Evolutionary conservation across 2,888 invertebrate genomes (phyloP).

Genomic region (Caenorhabditis sulstoni): DNA sequence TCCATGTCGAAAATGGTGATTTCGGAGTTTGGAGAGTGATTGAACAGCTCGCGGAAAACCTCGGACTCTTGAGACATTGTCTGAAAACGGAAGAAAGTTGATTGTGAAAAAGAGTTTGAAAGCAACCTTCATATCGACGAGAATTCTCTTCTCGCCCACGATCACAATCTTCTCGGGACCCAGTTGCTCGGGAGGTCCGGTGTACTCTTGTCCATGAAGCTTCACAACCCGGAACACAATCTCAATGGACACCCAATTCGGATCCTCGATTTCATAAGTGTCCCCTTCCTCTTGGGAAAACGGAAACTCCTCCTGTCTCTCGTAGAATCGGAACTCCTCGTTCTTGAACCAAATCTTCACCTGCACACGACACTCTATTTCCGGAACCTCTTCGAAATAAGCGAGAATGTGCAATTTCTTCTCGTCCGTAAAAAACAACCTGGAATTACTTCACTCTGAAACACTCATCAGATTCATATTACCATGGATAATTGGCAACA

Average conservation of each 20-base stretch:
- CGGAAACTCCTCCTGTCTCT: conserved; percentile 14
- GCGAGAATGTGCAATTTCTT: conserved; percentile 12
- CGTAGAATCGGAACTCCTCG: conserved; percentile 6
- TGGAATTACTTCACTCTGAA: too few species aligned
- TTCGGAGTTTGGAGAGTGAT: not conserved
- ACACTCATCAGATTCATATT: too few species aligned
- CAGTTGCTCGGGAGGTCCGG: conserved; percentile 5
- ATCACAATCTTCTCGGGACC: conserved; percentile 9
- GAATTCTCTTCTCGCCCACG: conserved; percentile 9
- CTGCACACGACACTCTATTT: conserved; percentile 22
- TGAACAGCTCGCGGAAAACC: conserved; percentile 2
- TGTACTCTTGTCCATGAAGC: conserved; percentile 16
- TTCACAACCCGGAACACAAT: conserved; percentile 18
- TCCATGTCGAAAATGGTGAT: conserved; percentile 32
- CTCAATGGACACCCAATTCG: conserved; percentile 28
- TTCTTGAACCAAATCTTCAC: conserved; percentile 30
- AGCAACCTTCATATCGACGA: conserved; percentile 24
- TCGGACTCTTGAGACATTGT: conserved; percentile 2
- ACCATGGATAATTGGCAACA: conserved; percentile 38
- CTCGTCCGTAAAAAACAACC: conserved; percentile 26
- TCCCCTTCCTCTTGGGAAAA: conserved; percentile 4
- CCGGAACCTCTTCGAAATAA: conserved; percentile 16
- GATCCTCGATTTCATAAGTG: conserved; percentile 16
- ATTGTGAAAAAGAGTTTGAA: not conserved
- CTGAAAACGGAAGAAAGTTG: not conserved